A percentile compares a stretch with the other conserved stretches of the same genome.
Conservation (phyloP, 1,140 invertebrate genomes). For the Nasonia giraulti region DNA sequence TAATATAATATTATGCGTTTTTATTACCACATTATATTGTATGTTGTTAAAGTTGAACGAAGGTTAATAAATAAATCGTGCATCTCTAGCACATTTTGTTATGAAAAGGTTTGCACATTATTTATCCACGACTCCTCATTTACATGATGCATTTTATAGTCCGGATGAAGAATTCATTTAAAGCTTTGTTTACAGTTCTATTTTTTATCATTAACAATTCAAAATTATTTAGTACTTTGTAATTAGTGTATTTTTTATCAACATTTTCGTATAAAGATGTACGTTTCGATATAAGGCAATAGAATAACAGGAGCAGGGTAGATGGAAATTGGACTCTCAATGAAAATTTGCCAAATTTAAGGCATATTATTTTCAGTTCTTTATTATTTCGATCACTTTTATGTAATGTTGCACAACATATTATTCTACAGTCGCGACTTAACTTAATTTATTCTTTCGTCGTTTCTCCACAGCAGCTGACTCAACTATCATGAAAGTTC, state of each 20-base stretch:
- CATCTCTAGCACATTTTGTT: conserved; percentile 73
- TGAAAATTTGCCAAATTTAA: conserved; percentile 24
- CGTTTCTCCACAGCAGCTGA: conserved; percentile 32
- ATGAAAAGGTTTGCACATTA: conserved; percentile 53
- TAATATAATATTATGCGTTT: conserved; percentile 71
- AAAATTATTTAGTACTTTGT: background rate
- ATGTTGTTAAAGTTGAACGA: conserved; percentile 75
- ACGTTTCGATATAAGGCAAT: background rate
- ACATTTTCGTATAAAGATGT: too few relatives aligned
- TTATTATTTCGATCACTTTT: conserved; percentile 52
- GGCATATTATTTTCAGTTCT: conserved; percentile 50
- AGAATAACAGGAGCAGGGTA: background rate
- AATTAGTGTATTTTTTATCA: background rate
- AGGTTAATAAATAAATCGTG: conserved; percentile 74
- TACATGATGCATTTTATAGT: too few relatives aligned
- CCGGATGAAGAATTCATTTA: too few relatives aligned
- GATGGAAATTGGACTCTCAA: background rate
- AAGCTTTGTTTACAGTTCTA: background rate
- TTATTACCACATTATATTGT: conserved; percentile 74
- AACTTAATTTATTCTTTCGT: conserved; percentile 18
- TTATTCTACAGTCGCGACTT: conserved; percentile 37
- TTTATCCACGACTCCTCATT: background rate
- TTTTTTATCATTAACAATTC: background rate
- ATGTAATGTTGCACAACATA: conserved; percentile 45
- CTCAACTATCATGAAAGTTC: conserved; percentile 13